Conservation (phyloP, 2,888 invertebrate genomes). For the Rhogogaster chlorosoma region DNA sequence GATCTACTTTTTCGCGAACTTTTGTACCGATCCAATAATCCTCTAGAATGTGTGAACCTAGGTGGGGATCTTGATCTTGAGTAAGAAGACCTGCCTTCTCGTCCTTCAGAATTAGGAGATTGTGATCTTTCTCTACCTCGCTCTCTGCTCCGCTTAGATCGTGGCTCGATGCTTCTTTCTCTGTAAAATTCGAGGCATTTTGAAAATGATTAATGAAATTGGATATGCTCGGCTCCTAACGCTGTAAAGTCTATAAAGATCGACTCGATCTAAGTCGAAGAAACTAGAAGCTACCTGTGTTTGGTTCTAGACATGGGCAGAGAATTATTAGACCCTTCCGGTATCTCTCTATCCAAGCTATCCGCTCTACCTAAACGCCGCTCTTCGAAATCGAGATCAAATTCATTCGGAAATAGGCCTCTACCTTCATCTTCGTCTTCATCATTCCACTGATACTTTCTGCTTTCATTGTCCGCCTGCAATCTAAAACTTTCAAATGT, state of each 20-base stretch:
- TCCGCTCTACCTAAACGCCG: conserved; percentile 63
- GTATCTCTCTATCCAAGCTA: conserved; percentile 69
- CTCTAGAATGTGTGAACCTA: conserved; percentile 58
- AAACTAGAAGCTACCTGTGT: conserved; percentile 52
- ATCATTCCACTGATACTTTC: conserved; percentile 65
- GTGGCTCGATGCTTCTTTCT: conserved; percentile 39
- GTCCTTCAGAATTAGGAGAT: conserved; percentile 66
- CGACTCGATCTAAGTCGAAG: neutral
- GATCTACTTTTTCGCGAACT: conserved; percentile 60
- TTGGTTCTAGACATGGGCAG: conserved; percentile 52
- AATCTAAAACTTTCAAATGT: conserved; percentile 58
- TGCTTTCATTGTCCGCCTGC: conserved; percentile 62
- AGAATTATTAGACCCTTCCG: conserved; percentile 62
- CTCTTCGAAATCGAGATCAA: conserved; percentile 66
- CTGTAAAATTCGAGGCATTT: neutral
- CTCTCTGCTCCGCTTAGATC: conserved; percentile 44
- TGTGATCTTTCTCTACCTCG: conserved; percentile 66
- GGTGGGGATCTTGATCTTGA: conserved; percentile 68
- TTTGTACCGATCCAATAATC: conserved; percentile 63
- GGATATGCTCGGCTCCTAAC: neutral
- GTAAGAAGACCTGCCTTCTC: conserved; percentile 67
- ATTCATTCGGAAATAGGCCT: conserved; percentile 63
- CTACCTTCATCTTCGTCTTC: conserved; percentile 66
- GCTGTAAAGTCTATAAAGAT: neutral
- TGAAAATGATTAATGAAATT: neutral